Base-by-base conservation (phyloP, 2,888 invertebrate species). In the Adelphocoris suturalis region DNA sequence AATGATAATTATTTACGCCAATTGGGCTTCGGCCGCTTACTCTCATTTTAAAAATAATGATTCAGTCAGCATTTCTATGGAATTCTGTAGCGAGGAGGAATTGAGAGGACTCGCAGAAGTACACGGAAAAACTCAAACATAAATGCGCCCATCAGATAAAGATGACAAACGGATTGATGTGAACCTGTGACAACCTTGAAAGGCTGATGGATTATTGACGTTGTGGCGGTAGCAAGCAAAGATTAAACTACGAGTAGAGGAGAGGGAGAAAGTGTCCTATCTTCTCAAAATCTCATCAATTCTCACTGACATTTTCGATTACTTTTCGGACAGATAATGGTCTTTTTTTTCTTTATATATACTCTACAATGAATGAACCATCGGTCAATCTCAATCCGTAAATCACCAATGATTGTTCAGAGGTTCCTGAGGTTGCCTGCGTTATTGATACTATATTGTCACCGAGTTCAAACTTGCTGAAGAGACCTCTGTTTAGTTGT, bases 141-240 rank as follows among this genome's bases (percentile, higher is more conserved):
- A 52, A 12, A 52, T 52, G 52, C 3, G 52, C 52, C 52, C 16
- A 52, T 52, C 52, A 52, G 52, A 52, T 52, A 52, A 52, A 14
- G 52, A 52, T 52, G 52, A 52, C 52, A 52, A 52, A 52, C 52
- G 52, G 52, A 52, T 52, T 52, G 52, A 52, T 52, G 52, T 52
- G 52, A 52, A 52, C 52, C 52, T 14, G 16, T 16, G 14, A 12
- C 52, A 52, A 52, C 52, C 52, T 52, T 12, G 52, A 52, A 16
- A 52, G 52, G 16, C 52, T 52, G 52, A 52, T 52, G 52, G 52
- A 52, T 52, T 52, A 52, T 52, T 52, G 52, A 52, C 52, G 16
- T 52, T 52, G 52, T 16, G 52, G 52, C 14, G 16, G 14, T 14
- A 52, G 52, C 52, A 52, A 52, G 52, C 52, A 52, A 52, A 52